Conservation (phyloP, 2,888 invertebrate species). For the Caenorhabditis uteleia region DNA sequence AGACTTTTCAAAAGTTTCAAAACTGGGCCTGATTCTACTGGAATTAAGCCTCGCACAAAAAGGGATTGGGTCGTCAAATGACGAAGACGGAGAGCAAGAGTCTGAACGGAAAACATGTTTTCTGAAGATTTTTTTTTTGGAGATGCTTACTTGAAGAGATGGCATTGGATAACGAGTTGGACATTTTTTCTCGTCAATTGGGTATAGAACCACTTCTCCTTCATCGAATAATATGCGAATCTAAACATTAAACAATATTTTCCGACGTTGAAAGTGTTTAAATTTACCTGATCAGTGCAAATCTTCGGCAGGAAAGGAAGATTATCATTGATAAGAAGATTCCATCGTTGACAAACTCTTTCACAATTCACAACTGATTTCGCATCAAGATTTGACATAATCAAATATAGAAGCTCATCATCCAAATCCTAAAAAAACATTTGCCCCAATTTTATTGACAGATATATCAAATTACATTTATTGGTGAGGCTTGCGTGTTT, state of each 20-base stretch:
- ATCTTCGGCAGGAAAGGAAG: conserved; percentile 34
- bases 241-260: conserved; percentile 20
- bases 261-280: not conserved
- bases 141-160: conserved; percentile 43
- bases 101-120: conserved; percentile 22
- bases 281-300: conserved; percentile 54
- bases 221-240: conserved; percentile 60
- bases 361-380: conserved; percentile 36
- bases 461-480: not conserved
- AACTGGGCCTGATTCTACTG: conserved; percentile 57
- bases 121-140: not conserved
- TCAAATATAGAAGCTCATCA: conserved; percentile 24
- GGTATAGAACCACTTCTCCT: conserved; percentile 57
- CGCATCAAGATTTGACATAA: conserved; percentile 41
- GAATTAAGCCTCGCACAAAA: conserved; percentile 59
- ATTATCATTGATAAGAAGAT: conserved; percentile 28
- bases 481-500: not conserved
- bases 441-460: too few relatives aligned
- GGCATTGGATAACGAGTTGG: conserved; percentile 52
- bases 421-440: conserved; percentile 38
- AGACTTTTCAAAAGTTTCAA: conserved; percentile 36
- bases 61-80: conserved; percentile 54
- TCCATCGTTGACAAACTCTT: conserved; percentile 46
- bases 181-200: conserved; percentile 51
- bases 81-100: conserved; percentile 32